Percentiles rank a stretch among this genome's conserved stretches.
These are phyloP conservation scores for Crypturellus undulatus DNA, from an alignment of 2,113 vertebrate genomes.

Conservation along the genomic window DNA sequence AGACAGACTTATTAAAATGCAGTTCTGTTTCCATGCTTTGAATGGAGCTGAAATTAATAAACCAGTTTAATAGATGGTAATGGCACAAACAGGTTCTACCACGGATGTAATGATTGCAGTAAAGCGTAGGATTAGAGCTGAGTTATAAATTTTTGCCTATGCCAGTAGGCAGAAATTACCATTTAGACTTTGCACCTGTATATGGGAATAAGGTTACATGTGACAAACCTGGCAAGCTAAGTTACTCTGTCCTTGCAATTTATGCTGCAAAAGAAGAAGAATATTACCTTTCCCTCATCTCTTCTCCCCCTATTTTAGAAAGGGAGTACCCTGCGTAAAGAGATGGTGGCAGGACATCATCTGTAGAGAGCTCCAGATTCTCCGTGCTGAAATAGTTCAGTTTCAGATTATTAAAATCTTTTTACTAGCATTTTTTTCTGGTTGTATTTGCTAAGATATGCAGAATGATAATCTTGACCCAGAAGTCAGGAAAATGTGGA, in stretches of 20 bases:
- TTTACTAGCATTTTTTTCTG: background rate
- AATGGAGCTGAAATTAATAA: background rate
- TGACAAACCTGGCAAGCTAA: too few relatives aligned
- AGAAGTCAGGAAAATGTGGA: background rate
- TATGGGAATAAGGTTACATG: background rate
- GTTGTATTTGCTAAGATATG: background rate
- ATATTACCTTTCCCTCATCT: background rate
- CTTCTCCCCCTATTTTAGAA: background rate
- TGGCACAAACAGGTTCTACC: background rate
- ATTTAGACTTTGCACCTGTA: background rate
- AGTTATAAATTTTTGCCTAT: background rate
- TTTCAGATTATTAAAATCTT: background rate
- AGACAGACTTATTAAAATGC: background rate
- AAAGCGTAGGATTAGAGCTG: background rate
- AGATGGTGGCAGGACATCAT: constrained; percentile 87
- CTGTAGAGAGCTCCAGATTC: background rate
- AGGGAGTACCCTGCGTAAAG: constrained; percentile 79
- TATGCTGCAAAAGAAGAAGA: background rate
- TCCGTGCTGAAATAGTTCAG: background rate
- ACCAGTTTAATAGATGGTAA: background rate
- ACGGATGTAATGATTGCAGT: background rate
- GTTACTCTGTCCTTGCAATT: background rate
- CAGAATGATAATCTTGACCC: background rate
- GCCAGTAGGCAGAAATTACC: background rate
- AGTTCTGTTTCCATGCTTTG: background rate